Evolutionary conservation across 2,888 invertebrate species (phyloP), one percentile per base, ranked within the genome.

Genomic region (Chironomus tentans): DNA sequence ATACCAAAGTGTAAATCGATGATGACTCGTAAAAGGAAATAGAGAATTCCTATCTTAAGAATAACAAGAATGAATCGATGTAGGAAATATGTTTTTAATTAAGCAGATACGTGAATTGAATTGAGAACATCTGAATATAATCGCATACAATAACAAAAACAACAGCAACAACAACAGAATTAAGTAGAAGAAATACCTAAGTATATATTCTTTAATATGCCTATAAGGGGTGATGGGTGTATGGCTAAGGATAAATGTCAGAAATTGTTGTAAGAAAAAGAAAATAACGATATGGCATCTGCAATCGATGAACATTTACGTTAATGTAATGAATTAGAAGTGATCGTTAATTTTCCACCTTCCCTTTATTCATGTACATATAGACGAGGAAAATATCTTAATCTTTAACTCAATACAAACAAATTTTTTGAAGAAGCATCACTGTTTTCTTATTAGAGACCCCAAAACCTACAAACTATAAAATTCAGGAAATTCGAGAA

Each of bases 51-150:
- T 38, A 38, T 10, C 10, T 10, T 38, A 38, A 28, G 38, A 38
- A 7, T 38, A 38, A 38, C 38, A 38, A 38, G 18, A 18, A 65
- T 18, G 65, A 21, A 65, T 65, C 24, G 70, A 70, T 70, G 70
- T 50, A 70, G 22, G 50, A 70, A 70, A 70, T 70, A 70, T 70
- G 70, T 70, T 70, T 70, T 70, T 70, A 70, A 70, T 70, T 70
- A 70, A 70, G 70, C 70, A 13, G 48, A 18, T 48, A 70, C 70
- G 70, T 70, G 70, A 13, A 70, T 50, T 24, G 70, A 70, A 70
- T 70, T n/a, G 13, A 22, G 24, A 18, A 21, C 18, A 18, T 18
- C 56, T 56, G 56, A 56, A 56, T 18, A 18, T 56, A 56, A 56
- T 56, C 56, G 18, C 18, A 56, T 15, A 15, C 56, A 56, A 18